A percentile compares a stretch with the other conserved stretches of the same genome.
phyloP scores from a whole-genome alignment of 1,140 invertebrate genomes.

The Diabrotica undecimpunctata region DNA sequence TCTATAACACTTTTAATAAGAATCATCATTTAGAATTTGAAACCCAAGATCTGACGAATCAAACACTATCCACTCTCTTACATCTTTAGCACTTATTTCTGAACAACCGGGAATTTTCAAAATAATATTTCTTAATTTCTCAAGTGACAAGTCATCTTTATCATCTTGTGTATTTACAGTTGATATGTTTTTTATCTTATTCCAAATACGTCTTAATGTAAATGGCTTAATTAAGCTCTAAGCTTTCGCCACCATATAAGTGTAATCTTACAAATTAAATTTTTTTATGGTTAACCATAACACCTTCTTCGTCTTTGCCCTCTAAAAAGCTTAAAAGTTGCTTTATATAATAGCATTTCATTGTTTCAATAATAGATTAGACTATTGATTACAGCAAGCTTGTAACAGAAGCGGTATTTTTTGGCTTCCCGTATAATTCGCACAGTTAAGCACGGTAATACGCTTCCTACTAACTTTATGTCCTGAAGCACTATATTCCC shows the following conservation, averaged over 20 bases:
- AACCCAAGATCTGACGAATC: no score
- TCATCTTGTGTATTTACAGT: no score
- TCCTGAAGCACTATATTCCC: conserved; percentile 9
- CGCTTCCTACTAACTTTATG: conserved; percentile 9
- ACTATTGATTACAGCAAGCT: no score
- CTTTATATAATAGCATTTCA: conserved; percentile 3
- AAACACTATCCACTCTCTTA: no score
- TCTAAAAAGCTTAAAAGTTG: background rate
- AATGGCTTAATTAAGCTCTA: conserved; percentile 4
- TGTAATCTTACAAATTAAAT: conserved; percentile 4
- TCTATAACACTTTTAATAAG: no score
- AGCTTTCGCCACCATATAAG: conserved; percentile 5
- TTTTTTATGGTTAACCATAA: conserved; percentile 6
- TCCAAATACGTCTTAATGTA: background rate
- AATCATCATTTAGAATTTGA: no score
- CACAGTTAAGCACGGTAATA: conserved; percentile 10
- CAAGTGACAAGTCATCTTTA: no score
- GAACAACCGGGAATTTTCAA: no score
- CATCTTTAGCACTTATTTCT: no score
- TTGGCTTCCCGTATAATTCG: conserved; percentile 18
- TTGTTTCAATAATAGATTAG: conserved; percentile 5
- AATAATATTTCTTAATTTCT: no score
- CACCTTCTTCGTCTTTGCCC: background rate
- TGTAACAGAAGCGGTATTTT: conserved; percentile 19
- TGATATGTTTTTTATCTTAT: no score